Base-by-base conservation (phyloP, 2,888 invertebrate genomes). In the Lottia scabra region DNA sequence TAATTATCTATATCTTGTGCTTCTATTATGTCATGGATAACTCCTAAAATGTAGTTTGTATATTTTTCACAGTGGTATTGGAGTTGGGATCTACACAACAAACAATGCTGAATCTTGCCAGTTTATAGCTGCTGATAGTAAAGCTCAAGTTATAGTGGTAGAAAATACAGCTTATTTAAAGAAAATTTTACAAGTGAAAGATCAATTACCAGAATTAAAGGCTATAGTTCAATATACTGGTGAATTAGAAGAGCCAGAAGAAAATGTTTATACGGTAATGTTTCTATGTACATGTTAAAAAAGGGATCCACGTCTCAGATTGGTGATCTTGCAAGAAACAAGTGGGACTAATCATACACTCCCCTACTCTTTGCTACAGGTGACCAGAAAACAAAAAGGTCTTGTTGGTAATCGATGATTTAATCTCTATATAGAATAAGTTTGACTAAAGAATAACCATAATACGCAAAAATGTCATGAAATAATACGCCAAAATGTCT, bases 21-120 rank as follows among this genome's bases (percentile, higher is more conserved):
- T n/a, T n/a, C n/a, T n/a, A 5, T 5, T 30, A 30, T 30, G 30
- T 5, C 2, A 30, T 30, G 5, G 10, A 1, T 8, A 8, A 38
- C 1, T 38, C 8, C 38, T 38, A 38, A 8, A 38, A 8, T 38
- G 38, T 38, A 1, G 0, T 65, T 43, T 43, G n/a, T 63, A 13
- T 63, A 8, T 26, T 63, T 68, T 38, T 71, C 62, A 48, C 75
- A 88, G 88, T 16, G 88, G 87, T 63, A 78, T 87, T 80, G 94
- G 95, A 10, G 93, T 94, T 66, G 97, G 97, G 74, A 94, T 97
- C 86, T 97, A 97, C 90, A 95, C 96, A 6, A 97, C 97, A 68
- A 97, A 97, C 90, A 94, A 95, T 0, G 91, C 95, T 0, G 96
- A 96, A 75, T 95, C 96, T 0, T 96, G 96, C 87, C 92, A 92